Evolutionary conservation across 2,888 invertebrate genomes (phyloP).

Genomic region (Plusia festucae): DNA sequence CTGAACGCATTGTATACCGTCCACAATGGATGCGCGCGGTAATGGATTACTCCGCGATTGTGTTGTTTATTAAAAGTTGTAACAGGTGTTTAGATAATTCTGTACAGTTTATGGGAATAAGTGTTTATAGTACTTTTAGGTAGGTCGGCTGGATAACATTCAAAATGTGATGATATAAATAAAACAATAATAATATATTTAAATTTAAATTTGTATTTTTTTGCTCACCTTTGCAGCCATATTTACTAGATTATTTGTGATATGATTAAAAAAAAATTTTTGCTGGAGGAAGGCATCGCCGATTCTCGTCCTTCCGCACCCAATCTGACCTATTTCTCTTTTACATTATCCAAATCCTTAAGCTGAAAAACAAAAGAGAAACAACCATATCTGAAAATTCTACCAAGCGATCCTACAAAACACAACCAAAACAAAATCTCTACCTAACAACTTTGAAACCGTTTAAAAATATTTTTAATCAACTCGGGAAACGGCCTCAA

Average conservation of each 20-base stretch:
- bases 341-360: too few species aligned
- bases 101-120: background rate
- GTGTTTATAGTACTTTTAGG: background rate
- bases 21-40: conserved; percentile 60
- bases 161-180: background rate
- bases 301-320: too few species aligned
- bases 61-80: conserved; percentile 52
- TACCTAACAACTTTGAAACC: background rate
- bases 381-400: too few species aligned
- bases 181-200: too few species aligned
- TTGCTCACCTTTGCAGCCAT: too few species aligned
- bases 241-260: too few species aligned
- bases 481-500: conserved; percentile 56
- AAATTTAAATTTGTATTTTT: too few species aligned
- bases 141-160: background rate
- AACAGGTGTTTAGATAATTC: conserved; percentile 30
- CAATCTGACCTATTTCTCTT: too few species aligned
- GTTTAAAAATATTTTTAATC: conserved; percentile 63
- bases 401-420: background rate
- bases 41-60: conserved; percentile 65
- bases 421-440: background rate
- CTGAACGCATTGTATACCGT: conserved; percentile 64
- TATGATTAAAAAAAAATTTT: too few species aligned
- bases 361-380: too few species aligned
- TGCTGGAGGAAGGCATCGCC: too few species aligned